phyloP scores from a whole-genome alignment of 2,888 invertebrate genomes.

The Polydrusus pterygomalis region DNA sequence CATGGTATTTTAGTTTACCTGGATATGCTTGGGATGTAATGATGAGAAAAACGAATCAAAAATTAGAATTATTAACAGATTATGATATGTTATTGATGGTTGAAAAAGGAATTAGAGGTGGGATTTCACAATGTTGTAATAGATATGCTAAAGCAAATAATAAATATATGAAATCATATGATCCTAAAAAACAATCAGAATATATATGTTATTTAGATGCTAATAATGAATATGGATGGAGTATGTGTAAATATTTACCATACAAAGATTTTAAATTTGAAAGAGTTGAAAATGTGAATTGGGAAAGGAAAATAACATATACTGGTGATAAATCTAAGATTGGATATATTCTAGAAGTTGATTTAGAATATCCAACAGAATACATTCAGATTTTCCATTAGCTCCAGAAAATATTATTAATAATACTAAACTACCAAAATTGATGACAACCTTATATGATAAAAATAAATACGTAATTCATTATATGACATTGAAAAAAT shows the following conservation, averaged over 20 bases:
- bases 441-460: not conserved
- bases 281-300: not conserved
- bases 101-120: conserved; percentile 33
- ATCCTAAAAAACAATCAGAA: conserved; percentile 6
- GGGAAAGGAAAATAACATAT: conserved; percentile 22
- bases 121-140: conserved; percentile 31
- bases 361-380: conserved; percentile 27
- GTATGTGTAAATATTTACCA: conserved; percentile 14
- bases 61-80: conserved; percentile 46
- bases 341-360: conserved; percentile 35
- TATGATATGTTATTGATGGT: conserved; percentile 41
- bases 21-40: conserved; percentile 28
- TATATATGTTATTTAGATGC: conserved; percentile 22
- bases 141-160: conserved; percentile 25
- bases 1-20: conserved; percentile 18
- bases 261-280: conserved; percentile 20
- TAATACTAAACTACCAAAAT: not conserved
- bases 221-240: conserved; percentile 7
- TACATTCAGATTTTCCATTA: conserved; percentile 3
- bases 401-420: not conserved
- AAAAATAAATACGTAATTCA: conserved; percentile 1
- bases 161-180: conserved; percentile 12
- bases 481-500: conserved; percentile 5
- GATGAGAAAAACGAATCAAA: conserved; percentile 22
- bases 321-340: conserved; percentile 8